Evolutionary conservation across 2,888 invertebrate genomes (phyloP), one percentile per base, ranked within the genome.

Genomic region (Ceraclea dissimilis): DNA sequence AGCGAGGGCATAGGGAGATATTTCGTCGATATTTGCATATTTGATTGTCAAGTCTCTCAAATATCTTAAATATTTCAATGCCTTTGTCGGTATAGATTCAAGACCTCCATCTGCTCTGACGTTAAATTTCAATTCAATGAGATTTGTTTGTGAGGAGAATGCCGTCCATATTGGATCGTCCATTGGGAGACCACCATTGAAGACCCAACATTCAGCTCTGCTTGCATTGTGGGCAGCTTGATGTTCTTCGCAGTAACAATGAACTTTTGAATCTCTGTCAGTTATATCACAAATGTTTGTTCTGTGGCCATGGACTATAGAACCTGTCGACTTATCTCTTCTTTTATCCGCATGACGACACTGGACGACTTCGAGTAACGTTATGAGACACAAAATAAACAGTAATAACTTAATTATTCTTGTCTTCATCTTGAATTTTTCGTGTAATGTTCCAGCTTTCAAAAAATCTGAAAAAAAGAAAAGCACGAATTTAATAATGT

Each of bases 181-280:
- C 63, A 79, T 79, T 1, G 81, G 78, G 61, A 86, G 76, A 11
- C 74, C 75, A 2, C 75, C 76, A 18, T 72, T 69, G 68, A 88
- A 85, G 16, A 90, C 80, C 82, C 85, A 83, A 66, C 91, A 91
- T 65, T 86, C 87, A 2, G 86, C 87, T 63, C 82, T 82, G 2
- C 83, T 82, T 0, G 86, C 86, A 65, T 71, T 67, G 66, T 75
- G 74, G 1, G 70, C 70, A 59, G 73, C 72, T 54, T 70, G 74
- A 61, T 70, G 75, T 64, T 76, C 75, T 63, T 77, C 75, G 62
- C 77, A 78, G 64, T 77, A 77, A 65, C 77, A 78, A 60, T 77
- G 76, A 8, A 77, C 71, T 67, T 75, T 75, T 4, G 77, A 75
- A 58, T 71, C 66, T 49, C 76, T 65, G 62, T 77, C 77, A 50